A percentile compares a stretch with the other conserved stretches of the same genome.
phyloP scores from a whole-genome alignment of 2,888 invertebrate species.

The Sesia bembeciformis region DNA sequence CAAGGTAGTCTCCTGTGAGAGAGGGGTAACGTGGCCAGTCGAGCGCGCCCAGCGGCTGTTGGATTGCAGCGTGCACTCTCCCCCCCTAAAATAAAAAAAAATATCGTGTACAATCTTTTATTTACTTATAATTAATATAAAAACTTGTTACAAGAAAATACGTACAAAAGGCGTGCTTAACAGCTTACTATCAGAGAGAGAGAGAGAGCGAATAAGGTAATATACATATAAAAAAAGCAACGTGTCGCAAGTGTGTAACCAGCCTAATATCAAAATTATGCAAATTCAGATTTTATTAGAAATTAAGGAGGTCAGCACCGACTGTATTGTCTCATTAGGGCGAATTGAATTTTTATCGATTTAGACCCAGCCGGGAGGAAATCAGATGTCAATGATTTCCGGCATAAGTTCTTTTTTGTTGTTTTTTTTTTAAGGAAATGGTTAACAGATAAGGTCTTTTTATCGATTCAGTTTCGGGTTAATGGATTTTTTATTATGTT shows the following conservation, averaged over 20 bases:
- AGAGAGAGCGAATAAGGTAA: no score
- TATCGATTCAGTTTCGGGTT: not conserved
- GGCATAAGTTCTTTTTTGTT: not conserved
- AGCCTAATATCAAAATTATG: constrained; percentile 9
- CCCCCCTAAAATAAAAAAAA: no score
- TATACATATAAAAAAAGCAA: no score
- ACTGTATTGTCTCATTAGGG: constrained; percentile 16
- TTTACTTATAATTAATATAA: no score
- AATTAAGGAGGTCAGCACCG: constrained; percentile 11
- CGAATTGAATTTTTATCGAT: constrained; percentile 22
- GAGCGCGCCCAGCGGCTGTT: no score
- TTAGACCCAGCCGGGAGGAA: constrained; percentile 13
- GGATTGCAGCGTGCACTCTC: no score
- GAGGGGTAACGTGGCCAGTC: no score
- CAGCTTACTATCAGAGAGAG: no score
- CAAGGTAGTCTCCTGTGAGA: no score
- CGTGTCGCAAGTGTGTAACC: constrained; percentile 1
- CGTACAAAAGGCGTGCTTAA: no score
- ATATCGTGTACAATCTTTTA: no score
- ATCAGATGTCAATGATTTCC: constrained; percentile 21
- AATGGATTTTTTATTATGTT: not conserved
- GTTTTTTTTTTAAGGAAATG: not conserved
- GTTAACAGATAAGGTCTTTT: not conserved
- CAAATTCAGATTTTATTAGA: constrained; percentile 13
- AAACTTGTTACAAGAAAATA: no score